Evolutionary conservation across 1,140 invertebrate genomes (phyloP).

Genomic region (Contarinia nasturtii): DNA sequence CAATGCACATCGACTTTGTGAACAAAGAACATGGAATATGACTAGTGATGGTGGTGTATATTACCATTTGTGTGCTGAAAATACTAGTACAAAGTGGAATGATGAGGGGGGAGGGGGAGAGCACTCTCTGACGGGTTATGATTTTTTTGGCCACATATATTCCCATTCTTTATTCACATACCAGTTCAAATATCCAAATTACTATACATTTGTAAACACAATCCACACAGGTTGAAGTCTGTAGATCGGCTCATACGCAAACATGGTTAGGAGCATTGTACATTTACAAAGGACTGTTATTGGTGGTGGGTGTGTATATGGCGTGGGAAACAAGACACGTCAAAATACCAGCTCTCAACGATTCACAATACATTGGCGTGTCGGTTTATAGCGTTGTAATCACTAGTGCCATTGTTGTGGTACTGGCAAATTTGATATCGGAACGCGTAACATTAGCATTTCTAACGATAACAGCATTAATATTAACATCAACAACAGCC

Average conservation of each 20-base stretch:
- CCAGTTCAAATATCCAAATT: too few relatives aligned
- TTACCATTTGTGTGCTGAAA: too few relatives aligned
- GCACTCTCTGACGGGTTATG: too few relatives aligned
- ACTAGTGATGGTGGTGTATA: too few relatives aligned
- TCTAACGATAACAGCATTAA: conserved; percentile 60
- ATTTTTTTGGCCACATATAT: too few relatives aligned
- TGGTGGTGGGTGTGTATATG: conserved; percentile 85
- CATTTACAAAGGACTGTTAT: conserved; percentile 70
- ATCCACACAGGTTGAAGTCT: conserved; percentile 78
- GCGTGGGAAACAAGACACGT: conserved; percentile 96
- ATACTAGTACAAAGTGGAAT: too few relatives aligned
- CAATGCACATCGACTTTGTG: too few relatives aligned
- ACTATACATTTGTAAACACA: too few relatives aligned
- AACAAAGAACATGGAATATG: too few relatives aligned
- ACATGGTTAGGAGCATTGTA: conserved; percentile 76
- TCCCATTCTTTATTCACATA: too few relatives aligned
- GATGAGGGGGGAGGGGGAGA: too few relatives aligned
- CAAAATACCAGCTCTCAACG: conserved; percentile 90
- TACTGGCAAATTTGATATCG: conserved; percentile 65
- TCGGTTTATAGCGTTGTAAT: conserved; percentile 85
- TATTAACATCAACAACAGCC: conserved; percentile 67
- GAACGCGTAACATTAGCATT: conserved; percentile 70
- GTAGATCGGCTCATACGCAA: conserved; percentile 46
- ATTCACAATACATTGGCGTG: conserved; percentile 90
- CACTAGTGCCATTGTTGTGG: conserved; percentile 66